Base-by-base conservation (phyloP, 1,140 invertebrate species). In the Thaumetopoea pityocampa region DNA sequence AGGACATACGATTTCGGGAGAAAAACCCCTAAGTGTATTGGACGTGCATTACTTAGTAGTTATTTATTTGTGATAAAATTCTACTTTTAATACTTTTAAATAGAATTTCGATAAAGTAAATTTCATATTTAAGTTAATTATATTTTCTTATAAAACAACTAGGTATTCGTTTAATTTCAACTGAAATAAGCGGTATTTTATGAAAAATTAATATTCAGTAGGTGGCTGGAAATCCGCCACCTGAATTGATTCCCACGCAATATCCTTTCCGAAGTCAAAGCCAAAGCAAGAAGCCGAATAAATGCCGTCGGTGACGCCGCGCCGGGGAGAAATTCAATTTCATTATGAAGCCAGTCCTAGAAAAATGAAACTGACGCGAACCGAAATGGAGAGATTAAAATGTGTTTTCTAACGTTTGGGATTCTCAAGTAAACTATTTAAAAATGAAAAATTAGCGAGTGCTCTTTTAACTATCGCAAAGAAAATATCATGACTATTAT, bases 181-280 rank as follows among this genome's bases (percentile, higher is more conserved):
- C 35, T 48, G 28, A 41, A 38, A 23, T 29, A 5, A 11, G 19
- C 12, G 33, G 36, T 43, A 53, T 57, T 68, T 59, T 65, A 56
- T 63, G 56, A 61, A 53, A 67, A 51, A 73, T 67, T 73, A 73
- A 76, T 76, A 76, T 80, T 73, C 71, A 63, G 44, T 46, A 42
- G 18, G 55, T 53, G 52, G 48, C 56, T 60, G 60, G 61, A 59
- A 67, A 55, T 51, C 43, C 62, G 62, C 53, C 69, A 76, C 67
- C 74, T 82, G 73, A 78, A 76, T 76, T 71, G 67, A 78, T 82
- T 78, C 66, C 66, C 71, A 76, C 66, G 72, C 74, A 82, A 82
- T 79, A 82, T 73, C 67, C 66, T 68, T 68, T 73, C 61, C 67
- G 51, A 66, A 66, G 60, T 46, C 41, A 51, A 66, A 66, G 61